Evolutionary conservation across 2,888 invertebrate genomes (phyloP).

Genomic region (Leptura quadrifasciata): DNA sequence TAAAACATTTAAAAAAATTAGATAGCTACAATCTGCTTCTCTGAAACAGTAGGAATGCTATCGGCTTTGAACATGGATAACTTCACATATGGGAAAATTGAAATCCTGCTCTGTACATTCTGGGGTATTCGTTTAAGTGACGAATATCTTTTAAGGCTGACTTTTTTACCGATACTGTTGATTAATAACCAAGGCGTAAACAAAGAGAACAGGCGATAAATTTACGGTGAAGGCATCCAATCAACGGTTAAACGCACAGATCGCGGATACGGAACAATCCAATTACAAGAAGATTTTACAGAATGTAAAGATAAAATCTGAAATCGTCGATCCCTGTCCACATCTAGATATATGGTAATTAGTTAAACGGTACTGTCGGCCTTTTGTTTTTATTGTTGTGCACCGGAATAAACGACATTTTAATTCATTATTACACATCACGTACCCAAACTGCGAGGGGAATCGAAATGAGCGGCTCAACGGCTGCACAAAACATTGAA

Average conservation of each 20-base stretch:
- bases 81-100: too few relatives aligned
- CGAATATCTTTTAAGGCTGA: too few relatives aligned
- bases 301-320: constrained; percentile 14
- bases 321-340: constrained; percentile 3
- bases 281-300: constrained; percentile 18
- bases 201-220: neutral
- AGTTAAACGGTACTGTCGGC: constrained; percentile 25
- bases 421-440: constrained; percentile 32
- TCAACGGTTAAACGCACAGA: constrained; percentile 3
- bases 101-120: too few relatives aligned
- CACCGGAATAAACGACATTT: constrained; percentile 27
- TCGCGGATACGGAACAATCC: constrained; percentile 1
- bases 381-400: constrained; percentile 34
- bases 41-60: too few relatives aligned
- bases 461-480: constrained; percentile 4
- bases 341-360: constrained; percentile 31
- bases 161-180: neutral
- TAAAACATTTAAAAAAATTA: too few relatives aligned
- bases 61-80: too few relatives aligned
- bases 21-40: too few relatives aligned
- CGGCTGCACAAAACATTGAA: constrained; percentile 1
- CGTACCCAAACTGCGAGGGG: constrained; percentile 21
- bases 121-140: too few relatives aligned
- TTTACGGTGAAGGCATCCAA: neutral
- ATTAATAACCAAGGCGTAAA: neutral